phyloP scores from a whole-genome alignment of 2,888 invertebrate genomes.

The Conchocele bisecta region DNA sequence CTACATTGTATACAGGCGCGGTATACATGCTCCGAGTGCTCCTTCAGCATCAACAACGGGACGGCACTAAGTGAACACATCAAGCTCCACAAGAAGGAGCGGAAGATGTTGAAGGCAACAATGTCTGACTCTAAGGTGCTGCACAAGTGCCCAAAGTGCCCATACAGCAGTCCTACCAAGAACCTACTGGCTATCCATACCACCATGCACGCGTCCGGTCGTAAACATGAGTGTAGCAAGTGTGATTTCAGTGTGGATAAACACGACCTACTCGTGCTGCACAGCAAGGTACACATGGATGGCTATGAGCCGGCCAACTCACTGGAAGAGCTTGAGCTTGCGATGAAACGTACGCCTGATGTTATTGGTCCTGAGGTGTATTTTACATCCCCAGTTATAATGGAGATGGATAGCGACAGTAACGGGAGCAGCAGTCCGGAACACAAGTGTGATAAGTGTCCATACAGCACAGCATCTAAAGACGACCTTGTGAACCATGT shows the following conservation, averaged over 20 bases:
- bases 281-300: slow-evolving; percentile 55
- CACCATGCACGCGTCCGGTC: slow-evolving; percentile 64
- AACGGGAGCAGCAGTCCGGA: slow-evolving; percentile 54
- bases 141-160: slow-evolving; percentile 66
- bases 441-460: slow-evolving; percentile 75
- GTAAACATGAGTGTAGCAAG: slow-evolving; percentile 61
- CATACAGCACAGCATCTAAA: slow-evolving; percentile 69
- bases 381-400: slow-evolving; percentile 45
- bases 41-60: slow-evolving; percentile 68
- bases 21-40: slow-evolving; percentile 70
- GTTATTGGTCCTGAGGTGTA: slow-evolving; percentile 61
- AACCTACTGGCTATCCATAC: slow-evolving; percentile 61
- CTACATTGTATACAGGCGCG: slow-evolving; percentile 70
- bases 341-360: slow-evolving; percentile 55
- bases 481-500: slow-evolving; percentile 69
- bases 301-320: slow-evolving; percentile 48
- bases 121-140: slow-evolving; percentile 14
- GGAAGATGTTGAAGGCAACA: slow-evolving; percentile 34
- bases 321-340: slow-evolving; percentile 46
- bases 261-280: slow-evolving; percentile 53
- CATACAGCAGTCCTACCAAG: slow-evolving; percentile 63
- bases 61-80: slow-evolving; percentile 66
- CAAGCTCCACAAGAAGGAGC: slow-evolving; percentile 62
- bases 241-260: slow-evolving; percentile 67
- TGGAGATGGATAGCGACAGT: slow-evolving; percentile 55